Evolutionary conservation across 2,888 invertebrate species (phyloP), one percentile per base, ranked within the genome.

Genomic region (Polyommatus iphigenia): DNA sequence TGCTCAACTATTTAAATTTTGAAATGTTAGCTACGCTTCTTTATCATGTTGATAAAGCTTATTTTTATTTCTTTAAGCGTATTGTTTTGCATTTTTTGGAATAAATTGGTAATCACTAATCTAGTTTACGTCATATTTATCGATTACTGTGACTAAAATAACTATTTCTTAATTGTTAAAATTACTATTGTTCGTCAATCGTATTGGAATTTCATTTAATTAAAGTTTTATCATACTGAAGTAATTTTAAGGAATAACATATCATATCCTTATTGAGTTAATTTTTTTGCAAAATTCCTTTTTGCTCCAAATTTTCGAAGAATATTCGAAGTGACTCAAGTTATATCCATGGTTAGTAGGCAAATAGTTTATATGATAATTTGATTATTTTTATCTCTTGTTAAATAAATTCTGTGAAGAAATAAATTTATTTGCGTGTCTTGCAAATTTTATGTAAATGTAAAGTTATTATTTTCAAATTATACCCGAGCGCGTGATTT

Each of bases 381-480:
- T 62, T 62, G 10, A 24, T 62, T 62, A 10, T 62, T 24, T 62
- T 62, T 59, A 59, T 62, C 13, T 62, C 24, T 62, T 67, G 15
- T 67, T 67, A 15, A 18, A 67, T 18, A 18, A 36, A 67, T 67
- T 67, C 67, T 67, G 67, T 6, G 67, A 67, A 67, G 67, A 29
- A 67, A 67, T 67, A 67, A 29, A 67, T 67, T 67, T 67, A 67
- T 67, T 67, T 67, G 29, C 4, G 13, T 67, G 15, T 18, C 29
- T 67, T 67, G 67, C 29, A 67, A 67, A 67, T 67, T 67, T 67
- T 67, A 67, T 67, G 67, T 67, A 67, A 67, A 67, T 67, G 1
- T 29, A 15, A 18, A 6, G 29, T 67, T 67, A 67, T 67, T 67
- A 67, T 67, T 67, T 67, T 15, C 15, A 67, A 32, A 67, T 67